Conservation (phyloP, 1,140 invertebrate species). For the Araneus ventricosus region DNA sequence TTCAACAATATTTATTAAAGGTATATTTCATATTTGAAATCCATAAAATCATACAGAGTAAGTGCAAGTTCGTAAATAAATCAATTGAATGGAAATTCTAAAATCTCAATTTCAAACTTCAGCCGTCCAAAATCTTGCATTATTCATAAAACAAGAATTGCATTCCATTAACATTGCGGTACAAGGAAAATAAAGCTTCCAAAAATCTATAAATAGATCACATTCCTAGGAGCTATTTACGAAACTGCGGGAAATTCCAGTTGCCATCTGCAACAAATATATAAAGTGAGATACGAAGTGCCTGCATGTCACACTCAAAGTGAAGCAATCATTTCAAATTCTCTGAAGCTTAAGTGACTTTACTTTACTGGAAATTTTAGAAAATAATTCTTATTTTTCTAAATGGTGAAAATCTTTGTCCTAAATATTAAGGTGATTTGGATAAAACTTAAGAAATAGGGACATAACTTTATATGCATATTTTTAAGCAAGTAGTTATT, state of each 20-base stretch:
- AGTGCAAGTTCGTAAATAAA: neutral
- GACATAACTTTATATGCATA: no score
- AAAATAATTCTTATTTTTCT: neutral
- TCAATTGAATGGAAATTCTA: neutral
- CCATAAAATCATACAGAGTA: neutral
- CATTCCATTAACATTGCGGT: neutral
- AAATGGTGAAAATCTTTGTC: neutral
- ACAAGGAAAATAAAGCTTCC: neutral
- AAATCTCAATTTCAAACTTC: neutral
- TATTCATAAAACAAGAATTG: neutral
- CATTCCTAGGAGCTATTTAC: neutral
- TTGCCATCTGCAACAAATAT: conserved; percentile 8
- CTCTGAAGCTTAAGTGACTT: neutral
- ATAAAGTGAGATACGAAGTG: neutral
- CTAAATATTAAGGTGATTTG: neutral
- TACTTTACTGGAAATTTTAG: neutral
- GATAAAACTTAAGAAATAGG: no score
- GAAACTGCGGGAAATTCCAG: neutral
- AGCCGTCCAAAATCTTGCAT: neutral
- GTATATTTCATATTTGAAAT: neutral
- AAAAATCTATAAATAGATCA: neutral
- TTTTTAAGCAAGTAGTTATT: no score
- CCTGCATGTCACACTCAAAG: neutral
- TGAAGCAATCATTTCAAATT: neutral
- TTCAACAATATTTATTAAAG: neutral